Evolutionary conservation across 2,113 vertebrate species (phyloP).

Genomic region (Aleadryas rufinucha): DNA sequence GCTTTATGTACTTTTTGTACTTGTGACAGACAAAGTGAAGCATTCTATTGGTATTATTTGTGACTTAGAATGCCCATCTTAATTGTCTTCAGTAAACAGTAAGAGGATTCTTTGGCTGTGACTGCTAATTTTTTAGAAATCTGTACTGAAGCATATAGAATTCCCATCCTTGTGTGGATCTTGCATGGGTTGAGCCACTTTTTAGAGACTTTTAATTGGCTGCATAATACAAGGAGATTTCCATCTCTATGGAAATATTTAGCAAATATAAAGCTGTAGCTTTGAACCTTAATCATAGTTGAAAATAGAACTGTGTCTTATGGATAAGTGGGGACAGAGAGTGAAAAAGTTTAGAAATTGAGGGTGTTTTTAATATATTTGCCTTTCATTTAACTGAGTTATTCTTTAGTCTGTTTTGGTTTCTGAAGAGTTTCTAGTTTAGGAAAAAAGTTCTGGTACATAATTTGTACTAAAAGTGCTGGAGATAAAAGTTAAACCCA

Average conservation of each 20-base stretch:
- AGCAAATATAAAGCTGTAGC: not conserved
- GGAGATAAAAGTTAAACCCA: not conserved
- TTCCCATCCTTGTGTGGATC: not conserved
- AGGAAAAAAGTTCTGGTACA: not conserved
- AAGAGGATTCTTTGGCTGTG: not conserved
- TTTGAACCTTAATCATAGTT: not conserved
- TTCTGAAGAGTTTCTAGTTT: not conserved
- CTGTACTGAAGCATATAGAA: not conserved
- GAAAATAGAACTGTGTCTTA: not conserved
- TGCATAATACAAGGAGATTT: not conserved
- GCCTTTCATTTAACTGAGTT: not conserved
- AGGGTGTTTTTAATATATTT: not conserved
- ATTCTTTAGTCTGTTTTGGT: not conserved
- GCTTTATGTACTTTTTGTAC: not conserved
- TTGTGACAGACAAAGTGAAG: not conserved
- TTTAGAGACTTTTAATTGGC: not conserved
- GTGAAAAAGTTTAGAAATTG: not conserved
- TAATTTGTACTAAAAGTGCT: not conserved
- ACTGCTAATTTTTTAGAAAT: not conserved
- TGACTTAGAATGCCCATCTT: not conserved
- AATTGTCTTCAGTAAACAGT: not conserved
- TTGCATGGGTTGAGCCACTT: not conserved
- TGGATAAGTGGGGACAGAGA: accelerated
- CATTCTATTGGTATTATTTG: not conserved
- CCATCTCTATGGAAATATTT: not conserved